Conservation (phyloP, 2,113 vertebrate genomes). For the Eulemur rufifrons region DNA sequence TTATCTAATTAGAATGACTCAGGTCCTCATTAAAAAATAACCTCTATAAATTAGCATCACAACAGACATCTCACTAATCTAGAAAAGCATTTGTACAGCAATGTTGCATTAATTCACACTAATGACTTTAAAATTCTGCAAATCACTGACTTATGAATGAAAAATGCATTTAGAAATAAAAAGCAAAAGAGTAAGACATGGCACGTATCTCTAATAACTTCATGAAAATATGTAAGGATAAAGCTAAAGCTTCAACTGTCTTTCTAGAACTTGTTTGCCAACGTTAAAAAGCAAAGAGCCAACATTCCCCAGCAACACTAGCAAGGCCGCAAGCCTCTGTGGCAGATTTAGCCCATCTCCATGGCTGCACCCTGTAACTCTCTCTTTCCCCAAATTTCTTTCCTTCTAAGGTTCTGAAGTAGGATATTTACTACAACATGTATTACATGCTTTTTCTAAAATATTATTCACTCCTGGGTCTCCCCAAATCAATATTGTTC, state of each 20-base stretch:
- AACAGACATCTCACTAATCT: constrained; percentile 14
- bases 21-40: neutral
- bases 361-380: neutral
- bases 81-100: neutral
- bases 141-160: neutral
- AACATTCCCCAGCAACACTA: neutral
- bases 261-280: constrained; percentile 4
- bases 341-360: neutral
- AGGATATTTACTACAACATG: neutral
- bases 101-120: neutral
- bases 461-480: neutral
- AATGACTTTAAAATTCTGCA: constrained; percentile 37
- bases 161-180: constrained; percentile 39
- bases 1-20: constrained; percentile 52
- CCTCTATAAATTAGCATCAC: constrained; percentile 28
- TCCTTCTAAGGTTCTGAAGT: neutral
- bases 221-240: neutral
- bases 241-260: neutral
- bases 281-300: neutral
- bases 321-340: neutral
- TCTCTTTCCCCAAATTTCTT: neutral
- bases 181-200: neutral
- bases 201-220: neutral
- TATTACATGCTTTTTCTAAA: neutral
- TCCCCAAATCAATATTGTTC: neutral